Evolutionary conservation across 1,140 invertebrate genomes (phyloP), one percentile per base, ranked within the genome.

Genomic region (Zaprionus ornatus): DNA sequence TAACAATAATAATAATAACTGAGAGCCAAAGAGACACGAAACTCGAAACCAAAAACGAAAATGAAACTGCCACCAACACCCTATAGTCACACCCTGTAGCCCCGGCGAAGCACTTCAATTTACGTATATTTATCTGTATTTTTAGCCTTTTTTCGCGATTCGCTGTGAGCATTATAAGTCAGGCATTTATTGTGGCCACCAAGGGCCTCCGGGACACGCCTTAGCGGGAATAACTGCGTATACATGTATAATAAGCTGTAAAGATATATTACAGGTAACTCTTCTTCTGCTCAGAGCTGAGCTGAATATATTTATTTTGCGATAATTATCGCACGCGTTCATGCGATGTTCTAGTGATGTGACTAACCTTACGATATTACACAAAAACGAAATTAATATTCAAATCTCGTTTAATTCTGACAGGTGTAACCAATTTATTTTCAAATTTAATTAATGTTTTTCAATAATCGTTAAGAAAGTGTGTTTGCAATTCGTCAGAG

Each of bases 31-130:
- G 29, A 76, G 77, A 76, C 59, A 79, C 48, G 63, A 68, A 84
- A 69, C 52, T 45, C 13, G 35, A 45, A 74, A 55, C 50, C 37
- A 17, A 56, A 50, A 42, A 52, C 61, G 59, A 55, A 71, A 52
- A 57, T 17, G 29, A 74, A 70, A 80, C 64, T 70, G 56, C 27
- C 73, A 80, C 52, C 75, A 88, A 74, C 85, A 88, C 85, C 78
- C 81, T 63, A 85, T 90, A 90, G 85, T 88, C 84, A 88, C 84
- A n/a, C n/a, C n/a, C n/a, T n/a, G n/a, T n/a, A n/a, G 84, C 85
- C 69, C 75, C 75, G 52, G 42, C 64, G 57, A 72, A 74, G 62
- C 79, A 85, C 78, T 84, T 90, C 54, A 79, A 84, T 70, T 74
- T 69, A 69, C 79, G 69, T 35, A 50, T 55, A 71, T 84, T 76